Evolutionary conservation across 2,888 invertebrate species (phyloP).

Genomic region (Drosophila mercatorum): DNA sequence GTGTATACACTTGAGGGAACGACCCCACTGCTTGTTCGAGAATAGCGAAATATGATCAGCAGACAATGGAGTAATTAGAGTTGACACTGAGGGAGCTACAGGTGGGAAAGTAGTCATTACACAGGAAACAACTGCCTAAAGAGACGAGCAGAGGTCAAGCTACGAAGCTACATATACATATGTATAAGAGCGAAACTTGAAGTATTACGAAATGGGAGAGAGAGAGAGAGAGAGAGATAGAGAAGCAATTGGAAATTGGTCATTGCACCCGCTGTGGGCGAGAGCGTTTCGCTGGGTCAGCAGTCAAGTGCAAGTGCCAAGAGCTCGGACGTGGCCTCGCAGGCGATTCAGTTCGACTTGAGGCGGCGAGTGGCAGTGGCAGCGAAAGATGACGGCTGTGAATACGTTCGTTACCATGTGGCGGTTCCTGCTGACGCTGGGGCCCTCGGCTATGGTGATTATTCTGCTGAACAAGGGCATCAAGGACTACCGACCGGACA

Average conservation of each 20-base stretch:
- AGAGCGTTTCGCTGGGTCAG: conserved; percentile 14
- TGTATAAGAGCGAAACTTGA: no score
- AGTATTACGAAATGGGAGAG: background rate
- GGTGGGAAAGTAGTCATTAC: background rate
- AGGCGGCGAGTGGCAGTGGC: background rate
- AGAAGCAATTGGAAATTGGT: conserved; percentile 14
- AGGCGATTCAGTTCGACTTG: background rate
- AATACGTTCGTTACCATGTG: conserved; percentile 86
- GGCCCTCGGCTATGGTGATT: conserved; percentile 88
- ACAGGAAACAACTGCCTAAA: background rate
- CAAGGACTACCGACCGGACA: conserved; percentile 88
- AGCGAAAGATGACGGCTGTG: conserved; percentile 48
- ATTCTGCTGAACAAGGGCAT: conserved; percentile 88
- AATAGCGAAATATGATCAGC: background rate
- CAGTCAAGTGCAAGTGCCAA: background rate
- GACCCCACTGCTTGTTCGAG: background rate
- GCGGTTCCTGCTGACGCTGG: conserved; percentile 87
- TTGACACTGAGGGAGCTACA: background rate
- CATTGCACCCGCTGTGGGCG: conserved; percentile 28
- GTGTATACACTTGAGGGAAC: background rate
- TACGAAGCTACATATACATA: no score
- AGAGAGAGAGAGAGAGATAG: background rate
- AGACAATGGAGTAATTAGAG: background rate
- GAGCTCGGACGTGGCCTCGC: background rate
- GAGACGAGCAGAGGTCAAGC: no score